Evolutionary conservation across 1,140 invertebrate species (phyloP).

Genomic region (Homarus americanus): DNA sequence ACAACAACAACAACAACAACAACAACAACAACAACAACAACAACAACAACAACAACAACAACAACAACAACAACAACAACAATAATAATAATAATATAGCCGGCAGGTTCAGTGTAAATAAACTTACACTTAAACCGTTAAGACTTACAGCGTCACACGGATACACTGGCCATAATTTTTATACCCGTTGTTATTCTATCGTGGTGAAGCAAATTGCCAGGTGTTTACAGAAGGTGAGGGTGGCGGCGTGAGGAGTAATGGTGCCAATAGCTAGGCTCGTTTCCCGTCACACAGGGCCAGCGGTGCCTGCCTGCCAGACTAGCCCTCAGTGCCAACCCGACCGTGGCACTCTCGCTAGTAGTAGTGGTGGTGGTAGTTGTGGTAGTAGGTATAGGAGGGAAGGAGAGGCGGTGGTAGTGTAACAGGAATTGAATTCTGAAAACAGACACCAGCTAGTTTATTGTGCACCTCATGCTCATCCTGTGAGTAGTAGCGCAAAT

Average conservation of each 20-base stretch:
- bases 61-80: neutral
- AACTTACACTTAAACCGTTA: too few species aligned
- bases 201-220: neutral
- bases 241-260: neutral
- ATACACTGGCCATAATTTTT: too few species aligned
- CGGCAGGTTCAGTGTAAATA: too few species aligned
- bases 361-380: neutral
- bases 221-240: neutral
- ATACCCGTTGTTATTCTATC: neutral
- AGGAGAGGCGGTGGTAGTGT: too few species aligned
- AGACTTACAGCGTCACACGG: too few species aligned
- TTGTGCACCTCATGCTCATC: too few species aligned
- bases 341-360: neutral
- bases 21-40: too few species aligned
- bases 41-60: neutral
- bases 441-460: too few species aligned
- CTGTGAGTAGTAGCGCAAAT: too few species aligned
- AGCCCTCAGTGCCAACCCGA: neutral
- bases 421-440: too few species aligned
- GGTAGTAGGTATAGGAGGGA: too few species aligned
- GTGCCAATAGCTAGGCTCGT: neutral
- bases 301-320: neutral
- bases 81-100: neutral
- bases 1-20: too few species aligned
- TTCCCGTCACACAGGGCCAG: neutral